Percentiles rank a stretch among this genome's conserved stretches.
Conservation (phyloP, 2,797 vertebrate genomes). For the Alosa sapidissima region DNA sequence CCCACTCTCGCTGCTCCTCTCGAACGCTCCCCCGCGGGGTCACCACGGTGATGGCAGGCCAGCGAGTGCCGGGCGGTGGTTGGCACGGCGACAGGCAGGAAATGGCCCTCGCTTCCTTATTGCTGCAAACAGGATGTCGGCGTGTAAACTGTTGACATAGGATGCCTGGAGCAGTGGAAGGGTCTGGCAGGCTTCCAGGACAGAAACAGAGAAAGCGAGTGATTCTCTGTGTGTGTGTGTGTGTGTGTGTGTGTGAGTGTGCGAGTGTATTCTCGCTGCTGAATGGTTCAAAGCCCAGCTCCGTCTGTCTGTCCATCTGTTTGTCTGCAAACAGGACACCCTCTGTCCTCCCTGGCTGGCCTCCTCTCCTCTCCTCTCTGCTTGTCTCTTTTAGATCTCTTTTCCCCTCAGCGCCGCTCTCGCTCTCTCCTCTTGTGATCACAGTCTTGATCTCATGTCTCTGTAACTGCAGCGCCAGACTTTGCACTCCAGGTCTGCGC, state of each 20-base stretch:
- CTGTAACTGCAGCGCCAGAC: too few relatives aligned
- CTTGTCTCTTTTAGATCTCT: neutral
- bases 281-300: slow-evolving; percentile 12
- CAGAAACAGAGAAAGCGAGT: slow-evolving; percentile 42
- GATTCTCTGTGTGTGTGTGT: neutral
- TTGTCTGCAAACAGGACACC: slow-evolving; percentile 25
- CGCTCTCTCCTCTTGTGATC: neutral
- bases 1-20: neutral
- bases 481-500: too few relatives aligned
- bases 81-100: slow-evolving; percentile 73
- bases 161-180: slow-evolving; percentile 67
- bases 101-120: slow-evolving; percentile 78
- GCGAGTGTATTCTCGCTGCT: neutral
- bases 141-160: slow-evolving; percentile 81
- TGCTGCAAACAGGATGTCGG: slow-evolving; percentile 82
- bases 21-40: slow-evolving; percentile 4
- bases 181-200: slow-evolving; percentile 62
- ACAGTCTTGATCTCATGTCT: neutral
- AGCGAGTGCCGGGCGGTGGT: slow-evolving; percentile 54
- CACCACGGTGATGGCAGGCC: slow-evolving; percentile 36
- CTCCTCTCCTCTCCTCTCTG: neutral
- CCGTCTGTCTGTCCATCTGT: slow-evolving; percentile 32
- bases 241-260: neutral
- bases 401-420: neutral
- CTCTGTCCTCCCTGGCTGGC: slow-evolving; percentile 1